Conservation (phyloP, 2,797 vertebrate genomes). For the Cyclopterus lumpus region DNA sequence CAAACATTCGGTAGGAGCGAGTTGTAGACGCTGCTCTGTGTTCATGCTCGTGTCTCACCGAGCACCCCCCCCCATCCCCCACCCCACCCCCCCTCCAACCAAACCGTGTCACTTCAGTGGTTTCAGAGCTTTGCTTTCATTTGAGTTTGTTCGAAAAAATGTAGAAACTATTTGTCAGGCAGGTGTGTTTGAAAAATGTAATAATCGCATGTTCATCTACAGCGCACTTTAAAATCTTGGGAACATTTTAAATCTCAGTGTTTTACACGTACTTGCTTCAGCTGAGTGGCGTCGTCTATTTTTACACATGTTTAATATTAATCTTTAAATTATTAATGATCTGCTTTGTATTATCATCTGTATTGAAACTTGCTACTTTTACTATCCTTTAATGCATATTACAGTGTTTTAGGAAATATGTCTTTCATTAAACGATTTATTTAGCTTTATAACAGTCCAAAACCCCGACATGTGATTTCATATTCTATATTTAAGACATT, state of each 20-base stretch:
- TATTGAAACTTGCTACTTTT: not conserved
- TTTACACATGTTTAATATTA: not conserved
- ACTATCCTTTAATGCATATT: not conserved
- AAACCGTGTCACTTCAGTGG: slow-evolving; percentile 29
- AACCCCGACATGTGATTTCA: not conserved
- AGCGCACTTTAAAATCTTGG: slow-evolving; percentile 2
- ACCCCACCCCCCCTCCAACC: not conserved
- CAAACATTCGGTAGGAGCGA: slow-evolving; percentile 46
- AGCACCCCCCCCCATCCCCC: not conserved
- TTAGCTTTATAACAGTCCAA: not conserved
- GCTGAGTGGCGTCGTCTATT: not conserved
- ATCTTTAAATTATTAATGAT: slow-evolving; percentile 1
- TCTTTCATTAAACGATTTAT: not conserved
- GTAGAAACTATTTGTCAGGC: slow-evolving; percentile 2
- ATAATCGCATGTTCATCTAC: not conserved
- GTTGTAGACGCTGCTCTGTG: slow-evolving; percentile 37
- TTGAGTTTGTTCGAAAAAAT: not conserved
- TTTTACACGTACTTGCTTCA: not conserved
- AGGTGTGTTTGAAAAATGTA: not conserved
- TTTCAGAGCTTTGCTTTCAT: slow-evolving; percentile 6
- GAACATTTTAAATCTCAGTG: not conserved
- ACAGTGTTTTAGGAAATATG: not conserved
- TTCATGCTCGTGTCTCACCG: slow-evolving; percentile 28
- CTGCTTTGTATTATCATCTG: not conserved
- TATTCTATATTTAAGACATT: not conserved